Evolutionary conservation across 1,140 invertebrate species (phyloP).

Genomic region (Hyposmocoma kahamanoa): DNA sequence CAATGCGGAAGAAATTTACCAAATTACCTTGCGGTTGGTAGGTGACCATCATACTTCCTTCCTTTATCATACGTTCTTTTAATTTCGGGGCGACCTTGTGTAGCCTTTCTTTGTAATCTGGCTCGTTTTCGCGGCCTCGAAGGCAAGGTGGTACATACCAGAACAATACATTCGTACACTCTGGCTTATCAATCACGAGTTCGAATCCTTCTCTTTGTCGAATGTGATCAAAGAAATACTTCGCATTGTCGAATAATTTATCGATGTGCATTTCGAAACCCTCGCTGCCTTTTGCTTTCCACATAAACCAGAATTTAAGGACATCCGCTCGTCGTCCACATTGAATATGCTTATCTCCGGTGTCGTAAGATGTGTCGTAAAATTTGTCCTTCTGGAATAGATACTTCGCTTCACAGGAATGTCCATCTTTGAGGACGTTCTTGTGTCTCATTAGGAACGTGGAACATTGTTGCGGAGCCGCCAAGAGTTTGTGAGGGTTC

Average conservation of each 20-base stretch:
- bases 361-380: constrained; percentile 93
- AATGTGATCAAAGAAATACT: constrained; percentile 82
- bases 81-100: constrained; percentile 92
- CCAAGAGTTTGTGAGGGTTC: constrained; percentile 95
- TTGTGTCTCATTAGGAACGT: constrained; percentile 86
- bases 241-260: constrained; percentile 82
- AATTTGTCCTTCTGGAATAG: constrained; percentile 98
- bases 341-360: constrained; percentile 94
- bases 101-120: constrained; percentile 80
- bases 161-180: constrained; percentile 96
- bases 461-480: constrained; percentile 92
- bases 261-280: constrained; percentile 89
- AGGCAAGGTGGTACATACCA: constrained; percentile 94
- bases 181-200: constrained; percentile 85
- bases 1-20: constrained; percentile 95
- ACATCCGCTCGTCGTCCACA: constrained; percentile 96
- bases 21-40: constrained; percentile 89
- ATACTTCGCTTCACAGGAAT: constrained; percentile 87
- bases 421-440: constrained; percentile 77
- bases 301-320: constrained; percentile 98
- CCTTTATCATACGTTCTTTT: constrained; percentile 95
- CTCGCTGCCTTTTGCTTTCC: constrained; percentile 93
- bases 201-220: constrained; percentile 81
- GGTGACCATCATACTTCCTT: constrained; percentile 95
- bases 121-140: constrained; percentile 73